These are phyloP conservation scores for Ciconia nigra DNA, from an alignment of 2,797 vertebrate species.

Conservation along the genomic window DNA sequence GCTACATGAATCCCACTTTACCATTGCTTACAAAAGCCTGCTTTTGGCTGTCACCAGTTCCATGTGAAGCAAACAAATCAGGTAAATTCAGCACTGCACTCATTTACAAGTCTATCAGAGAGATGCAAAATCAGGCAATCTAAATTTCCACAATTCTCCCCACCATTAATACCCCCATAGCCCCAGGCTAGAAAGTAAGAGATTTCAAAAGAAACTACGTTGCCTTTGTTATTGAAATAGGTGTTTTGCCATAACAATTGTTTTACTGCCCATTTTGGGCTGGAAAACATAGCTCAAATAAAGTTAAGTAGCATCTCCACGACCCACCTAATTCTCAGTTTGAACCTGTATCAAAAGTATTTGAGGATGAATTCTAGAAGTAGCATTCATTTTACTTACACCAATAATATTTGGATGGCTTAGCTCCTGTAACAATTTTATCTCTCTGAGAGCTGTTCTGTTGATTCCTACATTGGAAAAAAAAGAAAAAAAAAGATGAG, in stretches of 20 bases:
- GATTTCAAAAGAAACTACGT: not conserved
- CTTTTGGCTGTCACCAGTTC: not conserved
- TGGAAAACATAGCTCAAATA: not conserved
- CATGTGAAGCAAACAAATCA: not conserved
- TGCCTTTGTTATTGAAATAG: not conserved
- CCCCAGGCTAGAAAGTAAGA: not conserved
- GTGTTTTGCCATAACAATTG: not conserved
- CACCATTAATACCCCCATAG: not conserved
- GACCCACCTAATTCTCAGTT: not conserved
- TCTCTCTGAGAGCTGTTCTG: conserved; percentile 94
- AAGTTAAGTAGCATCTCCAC: not conserved
- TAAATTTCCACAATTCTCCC: not conserved
- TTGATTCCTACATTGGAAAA: conserved; percentile 86
- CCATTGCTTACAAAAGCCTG: not conserved
- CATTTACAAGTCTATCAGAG: not conserved
- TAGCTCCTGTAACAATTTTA: conserved; percentile 94
- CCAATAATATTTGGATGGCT: conserved; percentile 98
- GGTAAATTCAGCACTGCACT: not conserved
- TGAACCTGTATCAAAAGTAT: not conserved
- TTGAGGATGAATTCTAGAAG: not conserved
- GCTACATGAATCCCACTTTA: not conserved
- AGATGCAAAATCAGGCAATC: not conserved
- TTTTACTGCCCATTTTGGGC: not conserved
- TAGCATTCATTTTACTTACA: conserved; percentile 76
- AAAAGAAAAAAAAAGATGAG: not conserved